Conservation (phyloP, 2,113 vertebrate genomes). For the Ondatra zibethicus region DNA sequence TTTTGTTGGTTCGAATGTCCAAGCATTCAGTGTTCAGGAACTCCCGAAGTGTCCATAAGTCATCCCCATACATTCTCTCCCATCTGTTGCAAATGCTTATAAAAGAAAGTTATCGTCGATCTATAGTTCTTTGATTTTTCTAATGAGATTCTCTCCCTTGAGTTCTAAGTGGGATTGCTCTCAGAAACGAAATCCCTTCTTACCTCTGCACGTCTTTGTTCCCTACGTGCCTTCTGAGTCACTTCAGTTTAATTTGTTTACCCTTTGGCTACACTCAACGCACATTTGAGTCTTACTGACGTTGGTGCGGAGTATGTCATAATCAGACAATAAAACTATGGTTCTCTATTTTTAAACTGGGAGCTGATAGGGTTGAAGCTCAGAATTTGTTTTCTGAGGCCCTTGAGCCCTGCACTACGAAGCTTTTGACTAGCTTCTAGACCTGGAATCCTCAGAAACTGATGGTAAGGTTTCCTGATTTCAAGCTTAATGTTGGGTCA, state of each 20-base stretch:
- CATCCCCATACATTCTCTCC: neutral
- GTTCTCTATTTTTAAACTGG: neutral
- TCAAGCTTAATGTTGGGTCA: conserved; percentile 47
- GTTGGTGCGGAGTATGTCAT: conserved; percentile 65
- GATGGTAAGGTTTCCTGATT: neutral
- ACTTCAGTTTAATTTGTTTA: conserved; percentile 76
- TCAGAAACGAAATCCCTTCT: conserved; percentile 71
- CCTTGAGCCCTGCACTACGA: neutral
- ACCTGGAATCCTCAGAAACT: conserved; percentile 38
- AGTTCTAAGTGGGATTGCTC: conserved; percentile 48
- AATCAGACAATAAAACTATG: conserved; percentile 49
- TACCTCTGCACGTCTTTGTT: conserved; percentile 60
- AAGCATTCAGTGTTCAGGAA: neutral
- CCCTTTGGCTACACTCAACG: conserved; percentile 71
- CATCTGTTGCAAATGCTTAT: neutral
- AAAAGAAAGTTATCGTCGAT: conserved; percentile 4
- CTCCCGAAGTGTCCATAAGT: neutral
- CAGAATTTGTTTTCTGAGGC: neutral
- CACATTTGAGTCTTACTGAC: conserved; percentile 28
- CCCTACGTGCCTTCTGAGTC: conserved; percentile 79
- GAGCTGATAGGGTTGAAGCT: neutral
- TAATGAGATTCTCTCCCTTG: conserved; percentile 58
- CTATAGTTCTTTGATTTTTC: neutral
- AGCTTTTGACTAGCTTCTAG: conserved; percentile 9
- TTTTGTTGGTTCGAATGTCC: neutral